Evolutionary conservation across 2,113 vertebrate species (phyloP).

Genomic region (Acrocephalus kingi): DNA sequence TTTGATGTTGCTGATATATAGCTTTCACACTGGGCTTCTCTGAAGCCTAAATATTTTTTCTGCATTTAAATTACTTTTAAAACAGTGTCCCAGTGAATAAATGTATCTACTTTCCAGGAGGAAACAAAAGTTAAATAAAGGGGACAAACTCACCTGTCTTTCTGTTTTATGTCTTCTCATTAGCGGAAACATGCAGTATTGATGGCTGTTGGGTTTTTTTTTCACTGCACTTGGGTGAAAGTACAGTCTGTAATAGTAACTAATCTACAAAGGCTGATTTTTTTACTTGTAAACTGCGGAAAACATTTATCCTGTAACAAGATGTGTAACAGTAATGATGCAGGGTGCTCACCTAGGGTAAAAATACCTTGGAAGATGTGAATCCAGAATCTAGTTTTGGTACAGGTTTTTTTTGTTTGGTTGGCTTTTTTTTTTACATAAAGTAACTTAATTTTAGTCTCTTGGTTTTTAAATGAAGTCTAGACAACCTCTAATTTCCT

Average conservation of each 20-base stretch:
- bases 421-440: not conserved
- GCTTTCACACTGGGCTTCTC: not conserved
- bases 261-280: not conserved
- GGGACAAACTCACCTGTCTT: not conserved
- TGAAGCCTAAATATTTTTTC: not conserved
- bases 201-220: not conserved
- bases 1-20: conserved; percentile 59
- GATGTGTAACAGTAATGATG: not conserved
- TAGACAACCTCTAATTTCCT: not conserved
- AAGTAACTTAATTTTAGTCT: not conserved
- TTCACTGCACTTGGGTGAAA: not conserved
- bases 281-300: not conserved
- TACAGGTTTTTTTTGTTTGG: rapidly evolving
- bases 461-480: not conserved
- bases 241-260: not conserved
- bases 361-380: not conserved
- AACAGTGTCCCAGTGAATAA: not conserved
- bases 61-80: not conserved
- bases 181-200: not conserved
- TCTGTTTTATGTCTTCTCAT: not conserved
- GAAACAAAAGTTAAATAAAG: not conserved
- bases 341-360: not conserved
- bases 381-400: not conserved
- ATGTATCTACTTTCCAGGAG: not conserved
- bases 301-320: not conserved